phyloP scores from a whole-genome alignment of 2,888 invertebrate species.

The Girardia tigrina region DNA sequence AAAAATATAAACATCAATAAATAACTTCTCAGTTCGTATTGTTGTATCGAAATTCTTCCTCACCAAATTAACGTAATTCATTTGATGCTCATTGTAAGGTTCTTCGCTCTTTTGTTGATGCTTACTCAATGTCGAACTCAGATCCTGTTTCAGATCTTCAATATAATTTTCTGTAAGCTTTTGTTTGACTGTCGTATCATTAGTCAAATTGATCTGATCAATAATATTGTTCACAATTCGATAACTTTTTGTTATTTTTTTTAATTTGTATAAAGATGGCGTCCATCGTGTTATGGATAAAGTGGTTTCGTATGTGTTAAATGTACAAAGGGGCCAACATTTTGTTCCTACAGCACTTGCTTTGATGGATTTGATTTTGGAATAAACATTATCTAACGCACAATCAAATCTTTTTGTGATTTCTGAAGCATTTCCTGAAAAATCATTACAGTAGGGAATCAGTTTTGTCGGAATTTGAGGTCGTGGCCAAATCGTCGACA shows the following conservation, averaged over 20 bases:
- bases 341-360: conserved; percentile 24
- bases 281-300: conserved; percentile 33
- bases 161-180: background rate
- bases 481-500: conserved; percentile 27
- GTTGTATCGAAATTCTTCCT: conserved; percentile 33
- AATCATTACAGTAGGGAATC: conserved; percentile 32
- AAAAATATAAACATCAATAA: conserved; percentile 34
- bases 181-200: background rate
- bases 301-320: conserved; percentile 33
- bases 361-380: conserved; percentile 28
- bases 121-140: background rate
- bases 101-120: background rate
- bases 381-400: background rate
- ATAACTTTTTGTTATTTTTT: conserved; percentile 26
- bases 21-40: conserved; percentile 29
- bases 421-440: background rate
- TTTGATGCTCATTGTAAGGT: conserved; percentile 24
- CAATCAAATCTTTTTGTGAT: conserved; percentile 24
- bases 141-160: background rate
- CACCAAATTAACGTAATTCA: conserved; percentile 29
- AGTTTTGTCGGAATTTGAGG: background rate
- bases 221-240: background rate
- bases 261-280: conserved; percentile 30
- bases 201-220: background rate
- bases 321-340: conserved; percentile 35